These are phyloP conservation scores for Eremobia ochroleuca DNA, from an alignment of 2,888 invertebrate genomes.

Conservation along the genomic window DNA sequence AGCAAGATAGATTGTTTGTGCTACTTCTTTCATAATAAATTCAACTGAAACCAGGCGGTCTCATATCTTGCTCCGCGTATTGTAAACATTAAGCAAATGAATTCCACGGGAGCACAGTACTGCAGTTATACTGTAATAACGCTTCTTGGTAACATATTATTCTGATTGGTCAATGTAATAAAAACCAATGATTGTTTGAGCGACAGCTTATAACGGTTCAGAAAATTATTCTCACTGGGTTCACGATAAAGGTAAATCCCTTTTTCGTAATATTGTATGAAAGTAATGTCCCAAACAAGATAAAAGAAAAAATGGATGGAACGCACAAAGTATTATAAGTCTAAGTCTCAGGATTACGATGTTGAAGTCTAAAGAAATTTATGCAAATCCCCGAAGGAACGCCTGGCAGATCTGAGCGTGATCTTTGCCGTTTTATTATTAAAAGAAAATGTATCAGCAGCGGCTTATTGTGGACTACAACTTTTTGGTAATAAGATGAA, in stretches of 20 bases:
- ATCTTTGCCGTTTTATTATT: constrained; percentile 52
- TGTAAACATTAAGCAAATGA: constrained; percentile 44
- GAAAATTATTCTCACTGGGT: constrained; percentile 20
- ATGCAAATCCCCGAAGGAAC: constrained; percentile 58
- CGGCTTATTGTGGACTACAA: constrained; percentile 23
- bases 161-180: constrained; percentile 46
- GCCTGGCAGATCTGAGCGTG: constrained; percentile 39
- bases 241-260: constrained; percentile 25
- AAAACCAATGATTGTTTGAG: constrained; percentile 21
- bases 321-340: constrained; percentile 55
- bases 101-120: constrained; percentile 33
- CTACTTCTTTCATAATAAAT: constrained; percentile 44
- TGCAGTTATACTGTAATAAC: constrained; percentile 40
- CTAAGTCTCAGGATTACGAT: constrained; percentile 55
- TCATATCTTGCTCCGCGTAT: constrained; percentile 32
- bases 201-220: constrained; percentile 20
- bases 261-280: constrained; percentile 9
- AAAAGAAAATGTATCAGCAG: constrained; percentile 48
- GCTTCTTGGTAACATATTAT: constrained; percentile 46
- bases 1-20: constrained; percentile 13
- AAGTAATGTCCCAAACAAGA: constrained; percentile 42
- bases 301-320: constrained; percentile 38
- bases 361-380: constrained; percentile 56
- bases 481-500: constrained; percentile 23
- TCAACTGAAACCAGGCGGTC: constrained; percentile 21